These are phyloP conservation scores for Ichneumon xanthorius DNA, from an alignment of 2,888 invertebrate species.

Conservation along the genomic window DNA sequence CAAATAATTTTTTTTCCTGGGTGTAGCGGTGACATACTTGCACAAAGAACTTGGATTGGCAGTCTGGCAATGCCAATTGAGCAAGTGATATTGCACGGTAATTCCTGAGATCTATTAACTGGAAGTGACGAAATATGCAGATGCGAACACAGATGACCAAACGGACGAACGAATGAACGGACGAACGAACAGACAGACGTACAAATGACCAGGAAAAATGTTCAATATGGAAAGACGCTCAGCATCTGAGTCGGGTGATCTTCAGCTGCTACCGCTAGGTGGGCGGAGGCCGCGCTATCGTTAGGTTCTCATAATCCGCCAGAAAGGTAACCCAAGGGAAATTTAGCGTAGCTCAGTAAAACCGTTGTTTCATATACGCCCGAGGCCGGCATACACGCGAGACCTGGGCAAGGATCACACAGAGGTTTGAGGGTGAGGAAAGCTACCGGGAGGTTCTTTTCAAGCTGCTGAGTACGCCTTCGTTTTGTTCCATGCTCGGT, in stretches of 20 bases:
- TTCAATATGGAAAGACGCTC: constrained; percentile 57
- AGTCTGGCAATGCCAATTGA: constrained; percentile 16
- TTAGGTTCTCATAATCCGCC: constrained; percentile 76
- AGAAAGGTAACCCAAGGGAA: constrained; percentile 77
- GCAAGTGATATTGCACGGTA: constrained; percentile 34
- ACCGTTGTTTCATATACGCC: constrained; percentile 76
- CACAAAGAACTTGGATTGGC: background rate
- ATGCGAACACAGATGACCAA: background rate
- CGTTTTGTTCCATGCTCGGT: constrained; percentile 3
- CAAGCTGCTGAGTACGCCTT: constrained; percentile 17
- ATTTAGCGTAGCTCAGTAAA: constrained; percentile 77
- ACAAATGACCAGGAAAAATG: constrained; percentile 14
- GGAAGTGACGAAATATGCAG: background rate
- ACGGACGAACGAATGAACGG: background rate
- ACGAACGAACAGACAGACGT: background rate
- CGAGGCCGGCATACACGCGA: constrained; percentile 71
- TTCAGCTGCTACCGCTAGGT: constrained; percentile 27
- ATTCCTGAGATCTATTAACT: constrained; percentile 36
- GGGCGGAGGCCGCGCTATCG: constrained; percentile 60
- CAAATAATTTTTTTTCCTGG: too few relatives aligned
- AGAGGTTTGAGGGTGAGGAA: constrained; percentile 30
- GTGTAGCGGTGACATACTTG: background rate
- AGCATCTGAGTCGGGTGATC: constrained; percentile 17
- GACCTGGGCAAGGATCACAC: constrained; percentile 61
- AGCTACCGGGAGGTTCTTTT: constrained; percentile 35